A percentile compares a stretch with the other conserved stretches of the same genome.
These are phyloP conservation scores for Yponomeuta plumbellus DNA, from an alignment of 2,888 invertebrate species.

Conservation along the genomic window DNA sequence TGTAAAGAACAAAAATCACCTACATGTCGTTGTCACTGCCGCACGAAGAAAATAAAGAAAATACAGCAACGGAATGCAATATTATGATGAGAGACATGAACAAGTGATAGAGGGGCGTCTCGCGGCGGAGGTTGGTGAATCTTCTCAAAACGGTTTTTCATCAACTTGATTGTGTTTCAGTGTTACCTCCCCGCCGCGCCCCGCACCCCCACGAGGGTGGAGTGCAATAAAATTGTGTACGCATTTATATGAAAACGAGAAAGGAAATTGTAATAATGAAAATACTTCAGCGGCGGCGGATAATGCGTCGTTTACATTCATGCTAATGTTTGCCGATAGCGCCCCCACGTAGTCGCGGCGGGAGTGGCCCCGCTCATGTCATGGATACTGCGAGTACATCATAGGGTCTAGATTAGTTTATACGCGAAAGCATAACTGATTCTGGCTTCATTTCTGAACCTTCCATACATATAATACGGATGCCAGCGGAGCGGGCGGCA, in stretches of 20 bases:
- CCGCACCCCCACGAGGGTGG: constrained; percentile 7
- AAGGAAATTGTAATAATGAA: constrained; percentile 7
- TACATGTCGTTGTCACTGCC: background rate
- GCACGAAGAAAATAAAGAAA: background rate
- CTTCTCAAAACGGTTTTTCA: constrained; percentile 31
- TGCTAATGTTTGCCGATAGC: background rate
- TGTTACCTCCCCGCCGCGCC: constrained; percentile 21
- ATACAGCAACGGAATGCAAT: background rate
- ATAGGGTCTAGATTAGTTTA: constrained; percentile 38
- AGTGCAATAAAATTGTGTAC: constrained; percentile 10
- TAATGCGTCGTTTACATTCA: constrained; percentile 1
- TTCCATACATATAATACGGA: background rate
- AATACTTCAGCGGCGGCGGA: background rate
- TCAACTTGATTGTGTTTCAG: constrained; percentile 34
- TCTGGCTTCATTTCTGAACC: constrained; percentile 19
- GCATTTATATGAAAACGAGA: constrained; percentile 7
- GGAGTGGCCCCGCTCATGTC: background rate
- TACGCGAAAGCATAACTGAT: constrained; percentile 46
- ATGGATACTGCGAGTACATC: background rate
- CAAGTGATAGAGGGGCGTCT: constrained; percentile 8
- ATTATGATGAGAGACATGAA: constrained; percentile 12
- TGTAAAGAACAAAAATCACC: background rate
- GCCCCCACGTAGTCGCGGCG: background rate
- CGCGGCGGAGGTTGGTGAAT: constrained; percentile 21
- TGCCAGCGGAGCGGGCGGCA: constrained; percentile 12